These are phyloP conservation scores for Listrodromus nycthemerus DNA, from an alignment of 2,888 invertebrate species.

Conservation along the genomic window DNA sequence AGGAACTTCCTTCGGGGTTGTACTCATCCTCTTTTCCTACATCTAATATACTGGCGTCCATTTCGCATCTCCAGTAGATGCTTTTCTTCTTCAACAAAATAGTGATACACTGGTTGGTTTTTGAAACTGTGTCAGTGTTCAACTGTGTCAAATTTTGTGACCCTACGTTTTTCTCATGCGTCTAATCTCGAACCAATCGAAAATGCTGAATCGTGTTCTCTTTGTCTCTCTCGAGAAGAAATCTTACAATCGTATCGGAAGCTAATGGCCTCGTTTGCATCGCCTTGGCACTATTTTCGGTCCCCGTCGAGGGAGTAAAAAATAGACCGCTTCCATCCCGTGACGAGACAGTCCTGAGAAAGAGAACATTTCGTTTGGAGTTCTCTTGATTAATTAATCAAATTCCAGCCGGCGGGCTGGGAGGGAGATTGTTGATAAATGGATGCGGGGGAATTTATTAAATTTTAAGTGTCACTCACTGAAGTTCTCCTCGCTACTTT, in stretches of 20 bases:
- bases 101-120: conserved; percentile 4
- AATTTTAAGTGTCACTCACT: conserved; percentile 20
- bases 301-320: background rate
- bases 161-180: too few relatives aligned
- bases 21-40: conserved; percentile 14
- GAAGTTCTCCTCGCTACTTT: conserved; percentile 2
- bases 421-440: conserved; percentile 30
- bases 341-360: background rate
- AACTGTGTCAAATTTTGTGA: background rate
- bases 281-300: conserved; percentile 14
- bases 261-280: conserved; percentile 10
- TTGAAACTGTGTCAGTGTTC: conserved; percentile 31
- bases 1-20: conserved; percentile 39
- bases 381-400: conserved; percentile 27
- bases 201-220: conserved; percentile 1
- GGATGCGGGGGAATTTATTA: conserved; percentile 6
- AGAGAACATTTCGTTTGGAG: conserved; percentile 13
- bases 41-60: conserved; percentile 8
- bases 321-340: conserved; percentile 16
- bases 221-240: background rate
- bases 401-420: background rate
- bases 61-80: conserved; percentile 6
- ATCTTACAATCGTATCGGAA: conserved; percentile 16
- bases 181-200: conserved; percentile 14
- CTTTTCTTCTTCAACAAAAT: background rate